Evolutionary conservation across 2,797 vertebrate species (phyloP), one percentile per base, ranked within the genome.

Genomic region (Chaetodon trifasciatus): DNA sequence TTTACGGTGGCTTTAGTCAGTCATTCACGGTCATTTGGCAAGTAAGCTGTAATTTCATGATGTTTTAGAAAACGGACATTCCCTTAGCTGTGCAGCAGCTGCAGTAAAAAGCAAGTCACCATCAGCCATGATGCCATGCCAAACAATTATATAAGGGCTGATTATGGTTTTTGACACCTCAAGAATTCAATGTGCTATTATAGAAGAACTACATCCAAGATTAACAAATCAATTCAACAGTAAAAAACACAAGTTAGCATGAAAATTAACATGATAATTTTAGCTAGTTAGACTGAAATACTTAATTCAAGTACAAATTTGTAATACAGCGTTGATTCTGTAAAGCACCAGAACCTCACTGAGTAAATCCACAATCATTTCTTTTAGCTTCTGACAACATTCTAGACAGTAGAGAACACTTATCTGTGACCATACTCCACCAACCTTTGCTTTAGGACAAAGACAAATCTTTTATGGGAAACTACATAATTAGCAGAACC

Each of bases 381-480:
- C 11, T 39, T 53, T 57, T 12, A 64, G 24, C n/a, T 4, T 44
- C 11, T 62, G 35, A 52, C 8, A 19, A 39, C 37, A 42, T 17
- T 11, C 55, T 6, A 60, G 8, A 58, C 19, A 11, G 23, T 10
- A 42, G 61, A 69, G 5, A 32, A 9, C 19, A 53, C 5, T 24
- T 23, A 42, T 52, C 19, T n/a, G 6, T 56, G 46, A 70, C 21
- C 11, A 11, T 9, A 70, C 13, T 50, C 17, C 8, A 39, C 58
- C 71, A 53, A 78, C 44, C 35, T 68, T 52, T 49, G 12, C 42
- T 63, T 46, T 65, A 13, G 37, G 39, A 63, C 39, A 57, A 46
- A 55, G 19, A 53, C 44, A 71, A 72, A 0, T 23, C 37, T 57
- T 55, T 39, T 5, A 61, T 24, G 19, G 49, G 15, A 78, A 57